These are phyloP conservation scores for Platygyra sinensis DNA, from an alignment of 64 coral and sea anemone genomes.

Conservation along the genomic window DNA sequence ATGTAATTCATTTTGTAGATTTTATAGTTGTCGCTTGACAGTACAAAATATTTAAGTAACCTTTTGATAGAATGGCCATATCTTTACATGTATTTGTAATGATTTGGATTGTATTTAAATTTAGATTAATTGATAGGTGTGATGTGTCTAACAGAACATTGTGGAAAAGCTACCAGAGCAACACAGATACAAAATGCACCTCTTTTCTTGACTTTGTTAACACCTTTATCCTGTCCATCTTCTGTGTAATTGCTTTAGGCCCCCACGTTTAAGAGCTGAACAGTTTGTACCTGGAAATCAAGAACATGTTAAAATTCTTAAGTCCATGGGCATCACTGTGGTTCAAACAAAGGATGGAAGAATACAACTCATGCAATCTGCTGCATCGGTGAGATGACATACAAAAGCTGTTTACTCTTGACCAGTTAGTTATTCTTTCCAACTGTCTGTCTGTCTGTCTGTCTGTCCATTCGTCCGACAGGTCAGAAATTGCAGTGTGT, in stretches of 20 bases:
- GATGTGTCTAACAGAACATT: no score
- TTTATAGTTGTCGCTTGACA: no score
- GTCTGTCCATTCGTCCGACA: neutral
- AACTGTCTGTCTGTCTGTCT: neutral
- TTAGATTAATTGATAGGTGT: no score
- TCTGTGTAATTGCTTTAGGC: slow-evolving; percentile 10
- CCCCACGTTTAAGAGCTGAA: slow-evolving; percentile 83
- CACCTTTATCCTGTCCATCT: neutral
- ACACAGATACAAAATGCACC: no score
- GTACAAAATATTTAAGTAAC: no score
- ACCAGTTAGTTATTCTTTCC: no score
- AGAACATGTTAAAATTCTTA: slow-evolving; percentile 81
- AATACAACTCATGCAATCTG: slow-evolving; percentile 97
- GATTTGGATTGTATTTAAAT: no score
- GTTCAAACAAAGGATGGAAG: slow-evolving; percentile 93
- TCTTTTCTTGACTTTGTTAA: neutral
- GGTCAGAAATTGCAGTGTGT: no score
- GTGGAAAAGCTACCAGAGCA: no score
- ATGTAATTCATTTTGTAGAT: no score
- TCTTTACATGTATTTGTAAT: no score
- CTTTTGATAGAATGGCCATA: no score
- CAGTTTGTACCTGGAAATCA: slow-evolving; percentile 97
- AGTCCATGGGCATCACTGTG: slow-evolving; percentile 96
- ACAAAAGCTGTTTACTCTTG: neutral
- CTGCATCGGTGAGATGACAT: slow-evolving; percentile 59